These are phyloP conservation scores for Macrotrachela quadricornifera DNA, from an alignment of 1,140 invertebrate genomes.

Conservation along the genomic window DNA sequence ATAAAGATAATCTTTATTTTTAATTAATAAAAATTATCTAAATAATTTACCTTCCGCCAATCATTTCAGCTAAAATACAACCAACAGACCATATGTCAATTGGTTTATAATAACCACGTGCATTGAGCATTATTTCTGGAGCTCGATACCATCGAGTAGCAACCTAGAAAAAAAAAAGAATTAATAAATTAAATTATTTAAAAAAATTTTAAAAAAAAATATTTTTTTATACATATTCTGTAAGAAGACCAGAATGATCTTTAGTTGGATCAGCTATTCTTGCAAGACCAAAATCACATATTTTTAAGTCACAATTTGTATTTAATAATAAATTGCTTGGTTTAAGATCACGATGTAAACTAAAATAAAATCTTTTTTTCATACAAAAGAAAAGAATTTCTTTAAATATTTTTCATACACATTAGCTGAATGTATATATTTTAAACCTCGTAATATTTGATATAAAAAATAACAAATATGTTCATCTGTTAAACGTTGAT, in stretches of 20 bases:
- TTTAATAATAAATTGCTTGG: conserved; percentile 93
- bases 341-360: conserved; percentile 76
- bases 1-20: no score
- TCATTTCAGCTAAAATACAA: conserved; percentile 87
- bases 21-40: no score
- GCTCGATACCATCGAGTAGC: conserved; percentile 93
- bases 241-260: conserved; percentile 94
- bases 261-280: conserved; percentile 95
- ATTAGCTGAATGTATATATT: conserved; percentile 98
- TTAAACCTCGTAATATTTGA: conserved; percentile 92
- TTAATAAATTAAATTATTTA: no score
- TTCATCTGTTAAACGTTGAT: conserved; percentile 52
- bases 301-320: conserved; percentile 93
- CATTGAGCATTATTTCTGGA: conserved; percentile 97
- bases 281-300: conserved; percentile 88
- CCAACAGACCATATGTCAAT: conserved; percentile 40
- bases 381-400: no score
- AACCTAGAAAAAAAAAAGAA: no score
- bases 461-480: conserved; percentile 99
- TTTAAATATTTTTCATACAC: conserved; percentile 42
- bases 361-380: no score
- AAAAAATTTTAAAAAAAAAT: no score
- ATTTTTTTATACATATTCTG: conserved; percentile 90
- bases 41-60: no score
- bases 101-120: conserved; percentile 89